Evolutionary conservation across 1,140 invertebrate genomes (phyloP).

Genomic region (Berghia stephanieae): DNA sequence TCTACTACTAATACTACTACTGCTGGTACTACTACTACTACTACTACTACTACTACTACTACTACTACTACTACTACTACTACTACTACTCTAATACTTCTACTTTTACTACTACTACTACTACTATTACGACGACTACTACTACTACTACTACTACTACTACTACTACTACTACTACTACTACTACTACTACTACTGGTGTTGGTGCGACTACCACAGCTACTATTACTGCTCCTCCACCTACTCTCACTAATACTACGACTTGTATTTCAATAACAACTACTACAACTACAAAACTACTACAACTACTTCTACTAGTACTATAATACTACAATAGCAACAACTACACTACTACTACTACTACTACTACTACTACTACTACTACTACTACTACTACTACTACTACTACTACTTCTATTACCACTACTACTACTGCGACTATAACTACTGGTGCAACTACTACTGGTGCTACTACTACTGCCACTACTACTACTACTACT

Average conservation of each 20-base stretch:
- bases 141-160: conserved; percentile 24
- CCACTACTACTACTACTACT: conserved; percentile 18
- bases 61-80: no score
- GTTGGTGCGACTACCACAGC: conserved; percentile 24
- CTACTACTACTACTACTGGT: conserved; percentile 15
- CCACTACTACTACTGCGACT: conserved; percentile 21
- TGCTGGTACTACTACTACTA: no score
- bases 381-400: conserved; percentile 13
- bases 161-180: conserved; percentile 31
- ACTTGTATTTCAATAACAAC: conserved; percentile 17
- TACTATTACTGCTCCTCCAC: conserved; percentile 20
- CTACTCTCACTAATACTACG: conserved; percentile 20
- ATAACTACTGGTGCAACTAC: conserved; percentile 11
- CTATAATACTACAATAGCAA: conserved; percentile 10
- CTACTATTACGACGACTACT: conserved; percentile 23
- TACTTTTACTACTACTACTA: conserved; percentile 22
- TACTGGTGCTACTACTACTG: conserved; percentile 20
- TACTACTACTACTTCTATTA: conserved; percentile 24
- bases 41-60: no score
- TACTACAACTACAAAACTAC: conserved; percentile 9
- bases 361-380: conserved; percentile 22
- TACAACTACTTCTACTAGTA: conserved; percentile 12
- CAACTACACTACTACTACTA: conserved; percentile 12
- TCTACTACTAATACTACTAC: conserved; percentile 4
- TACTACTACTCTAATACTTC: conserved; percentile 22